These are phyloP conservation scores for Rotaria magnacalcarata DNA, from an alignment of 2,888 invertebrate genomes.

Conservation along the genomic window DNA sequence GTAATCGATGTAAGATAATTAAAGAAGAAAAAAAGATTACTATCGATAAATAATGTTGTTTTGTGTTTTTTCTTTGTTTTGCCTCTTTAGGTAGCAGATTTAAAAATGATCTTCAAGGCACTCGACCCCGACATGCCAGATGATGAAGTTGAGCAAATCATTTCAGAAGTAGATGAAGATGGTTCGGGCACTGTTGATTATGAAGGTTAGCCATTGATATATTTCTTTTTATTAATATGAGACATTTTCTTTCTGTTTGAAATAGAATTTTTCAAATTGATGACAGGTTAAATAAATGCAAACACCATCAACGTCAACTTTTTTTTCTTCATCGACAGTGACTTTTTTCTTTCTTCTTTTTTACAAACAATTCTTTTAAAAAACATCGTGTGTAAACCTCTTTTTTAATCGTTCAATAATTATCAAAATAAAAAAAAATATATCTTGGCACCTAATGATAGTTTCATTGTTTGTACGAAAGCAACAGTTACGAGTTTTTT, in stretches of 20 bases:
- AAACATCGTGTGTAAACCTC: not conserved
- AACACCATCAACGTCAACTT: not conserved
- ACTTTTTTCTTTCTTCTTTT: constrained; percentile 34
- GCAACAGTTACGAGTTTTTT: not conserved
- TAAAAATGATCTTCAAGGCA: constrained; percentile 45
- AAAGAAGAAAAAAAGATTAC: not conserved
- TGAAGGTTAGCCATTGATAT: constrained; percentile 37
- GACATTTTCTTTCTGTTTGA: not conserved
- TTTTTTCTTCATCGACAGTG: constrained; percentile 39
- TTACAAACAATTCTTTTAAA: not conserved
- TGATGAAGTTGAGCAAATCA: constrained; percentile 47
- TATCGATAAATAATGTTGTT: not conserved
- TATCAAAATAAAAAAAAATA: not conserved
- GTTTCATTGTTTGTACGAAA: not conserved
- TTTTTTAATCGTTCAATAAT: constrained; percentile 19
- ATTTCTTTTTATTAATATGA: not conserved
- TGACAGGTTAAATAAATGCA: constrained; percentile 45
- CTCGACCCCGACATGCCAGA: constrained; percentile 46
- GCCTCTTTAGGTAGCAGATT: constrained; percentile 38
- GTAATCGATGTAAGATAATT: constrained; percentile 43
- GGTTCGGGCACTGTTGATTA: constrained; percentile 47
- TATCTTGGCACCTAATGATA: not conserved
- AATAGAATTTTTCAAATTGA: constrained; percentile 46
- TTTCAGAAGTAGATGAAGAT: constrained; percentile 46
- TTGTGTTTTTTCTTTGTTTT: too few species aligned